Conservation (phyloP, 2,888 invertebrate species). For the Diogma glabrata region DNA sequence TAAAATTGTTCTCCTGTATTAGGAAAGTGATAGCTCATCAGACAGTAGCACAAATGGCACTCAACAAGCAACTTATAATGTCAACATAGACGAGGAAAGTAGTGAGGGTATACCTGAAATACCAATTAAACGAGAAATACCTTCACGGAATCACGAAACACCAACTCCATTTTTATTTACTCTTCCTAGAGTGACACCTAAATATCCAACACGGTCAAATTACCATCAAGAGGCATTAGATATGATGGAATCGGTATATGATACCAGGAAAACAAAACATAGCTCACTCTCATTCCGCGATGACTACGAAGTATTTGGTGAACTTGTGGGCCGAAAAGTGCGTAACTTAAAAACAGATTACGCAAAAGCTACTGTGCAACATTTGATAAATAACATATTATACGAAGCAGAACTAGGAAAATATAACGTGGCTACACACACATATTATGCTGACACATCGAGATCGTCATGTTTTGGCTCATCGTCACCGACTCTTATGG, state of each 20-base stretch:
- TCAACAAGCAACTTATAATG: too few relatives aligned
- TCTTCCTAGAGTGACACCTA: neutral
- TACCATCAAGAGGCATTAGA: too few relatives aligned
- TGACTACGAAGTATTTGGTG: constrained; percentile 13
- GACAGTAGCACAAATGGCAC: too few relatives aligned
- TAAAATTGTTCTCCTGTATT: constrained; percentile 19
- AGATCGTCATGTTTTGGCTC: too few relatives aligned
- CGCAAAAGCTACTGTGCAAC: constrained; percentile 11
- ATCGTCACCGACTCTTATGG: too few relatives aligned
- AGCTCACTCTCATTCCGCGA: too few relatives aligned
- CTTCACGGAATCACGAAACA: neutral
- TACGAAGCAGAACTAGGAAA: constrained; percentile 6
- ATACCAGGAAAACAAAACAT: too few relatives aligned
- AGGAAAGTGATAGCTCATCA: too few relatives aligned
- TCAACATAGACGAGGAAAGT: constrained; percentile 18
- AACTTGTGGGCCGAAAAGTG: constrained; percentile 11
- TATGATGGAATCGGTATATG: too few relatives aligned
- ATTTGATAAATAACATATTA: constrained; percentile 13
- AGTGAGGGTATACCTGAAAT: too few relatives aligned
- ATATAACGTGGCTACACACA: neutral
- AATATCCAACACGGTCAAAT: neutral
- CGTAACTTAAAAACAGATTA: constrained; percentile 13
- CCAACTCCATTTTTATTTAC: neutral
- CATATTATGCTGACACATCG: too few relatives aligned
- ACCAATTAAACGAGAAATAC: too few relatives aligned